phyloP scores from a whole-genome alignment of 1,140 invertebrate species.

The Zaprionus tsacasi region DNA sequence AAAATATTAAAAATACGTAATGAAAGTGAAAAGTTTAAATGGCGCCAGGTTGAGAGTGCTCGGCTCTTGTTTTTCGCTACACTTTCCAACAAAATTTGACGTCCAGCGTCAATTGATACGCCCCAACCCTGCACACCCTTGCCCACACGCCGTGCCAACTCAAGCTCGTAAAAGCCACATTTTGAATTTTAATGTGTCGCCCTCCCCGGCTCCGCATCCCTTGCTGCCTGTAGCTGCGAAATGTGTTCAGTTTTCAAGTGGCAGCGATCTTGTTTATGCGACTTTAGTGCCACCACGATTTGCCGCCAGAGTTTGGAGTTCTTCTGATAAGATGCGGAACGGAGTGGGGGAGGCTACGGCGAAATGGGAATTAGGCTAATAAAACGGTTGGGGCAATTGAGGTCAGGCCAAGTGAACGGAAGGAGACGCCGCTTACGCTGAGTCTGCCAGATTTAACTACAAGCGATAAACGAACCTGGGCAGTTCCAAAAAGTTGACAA shows the following conservation, averaged over 20 bases:
- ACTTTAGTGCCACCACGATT: conserved; percentile 50
- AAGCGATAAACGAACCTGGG: conserved; percentile 23
- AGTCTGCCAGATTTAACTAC: conserved; percentile 29
- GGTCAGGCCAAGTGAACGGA: conserved; percentile 32
- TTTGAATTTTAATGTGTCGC: conserved; percentile 74
- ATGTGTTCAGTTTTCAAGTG: conserved; percentile 69
- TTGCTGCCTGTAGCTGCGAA: conserved; percentile 17
- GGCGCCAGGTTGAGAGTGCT: conserved; percentile 28
- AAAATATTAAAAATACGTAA: conserved; percentile 76
- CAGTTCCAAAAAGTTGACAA: conserved; percentile 15
- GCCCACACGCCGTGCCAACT: conserved; percentile 23
- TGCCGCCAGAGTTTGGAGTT: conserved; percentile 51
- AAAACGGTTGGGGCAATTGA: conserved; percentile 62
- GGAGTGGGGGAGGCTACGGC: not conserved
- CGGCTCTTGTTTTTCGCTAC: conserved; percentile 11
- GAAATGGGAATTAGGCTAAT: conserved; percentile 50
- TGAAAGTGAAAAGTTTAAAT: conserved; percentile 80
- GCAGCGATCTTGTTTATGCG: conserved; percentile 78
- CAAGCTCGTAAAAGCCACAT: conserved; percentile 71
- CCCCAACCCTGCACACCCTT: not conserved
- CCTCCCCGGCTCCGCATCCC: conserved; percentile 5
- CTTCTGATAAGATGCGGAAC: conserved; percentile 48
- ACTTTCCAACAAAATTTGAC: conserved; percentile 29
- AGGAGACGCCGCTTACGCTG: conserved; percentile 10
- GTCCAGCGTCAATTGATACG: conserved; percentile 38